Evolutionary conservation across 2,113 vertebrate species (phyloP), one percentile per base, ranked within the genome.

Genomic region (Emberiza fucata): DNA sequence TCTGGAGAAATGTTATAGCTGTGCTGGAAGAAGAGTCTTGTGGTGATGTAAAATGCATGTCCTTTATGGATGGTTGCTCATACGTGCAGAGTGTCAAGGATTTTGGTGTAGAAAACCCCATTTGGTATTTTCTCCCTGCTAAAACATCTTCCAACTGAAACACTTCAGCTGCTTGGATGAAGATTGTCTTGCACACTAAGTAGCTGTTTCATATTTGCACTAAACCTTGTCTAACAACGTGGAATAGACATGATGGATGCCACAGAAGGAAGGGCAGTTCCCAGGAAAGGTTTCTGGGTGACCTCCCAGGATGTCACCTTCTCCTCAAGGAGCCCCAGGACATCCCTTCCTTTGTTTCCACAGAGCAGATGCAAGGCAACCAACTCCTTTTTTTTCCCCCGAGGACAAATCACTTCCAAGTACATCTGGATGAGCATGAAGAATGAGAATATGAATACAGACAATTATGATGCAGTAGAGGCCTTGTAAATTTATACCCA

Each of bases 381-480:
- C 50, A 80, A 31, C 22, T 13, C 23, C 6, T 4, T 68, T 80
- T 68, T 63, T 57, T 64, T 60, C 50, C n/a, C 81, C 91, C 75
- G 76, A 68, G 73, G 71, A 85, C 70, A 86, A 93, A 94, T 94
- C 57, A 19, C 81, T 93, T 88, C 90, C 83, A 92, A 88, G 59
- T 80, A 79, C 81, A 91, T 96, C 86, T 97, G 94, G 85, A 71
- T 88, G 88, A 93, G 60, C 76, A 37, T 78, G 70, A 93, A 71
- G 88, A 92, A 89, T 94, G 83, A 75, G 94, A 92, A 91, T 88
- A 93, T 53, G 92, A 96, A 94, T 93, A 73, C 79, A 82, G 76
- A 91, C 95, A 91, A 95, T 94, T 94, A 94, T 93, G 95, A 95
- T 78, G 86, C 82, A 97, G 91, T 75, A 48, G 86, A 75, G 72